Conservation (phyloP, 2,113 vertebrate species). For the Isurus oxyrinchus region DNA sequence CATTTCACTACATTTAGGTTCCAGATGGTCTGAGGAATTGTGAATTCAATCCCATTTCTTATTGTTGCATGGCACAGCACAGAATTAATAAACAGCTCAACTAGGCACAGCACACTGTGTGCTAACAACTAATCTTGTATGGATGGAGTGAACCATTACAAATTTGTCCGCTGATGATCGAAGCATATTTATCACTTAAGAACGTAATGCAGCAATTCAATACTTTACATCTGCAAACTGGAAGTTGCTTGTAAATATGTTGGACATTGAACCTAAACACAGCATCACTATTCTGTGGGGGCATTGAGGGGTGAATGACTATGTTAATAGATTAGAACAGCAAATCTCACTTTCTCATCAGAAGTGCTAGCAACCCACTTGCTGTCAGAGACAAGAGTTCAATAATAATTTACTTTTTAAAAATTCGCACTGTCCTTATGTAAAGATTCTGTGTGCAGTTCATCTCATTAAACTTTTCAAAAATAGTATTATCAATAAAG, state of each 20-base stretch:
- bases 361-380: neutral
- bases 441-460: neutral
- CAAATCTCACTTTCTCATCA: neutral
- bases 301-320: neutral
- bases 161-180: neutral
- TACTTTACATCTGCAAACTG: neutral
- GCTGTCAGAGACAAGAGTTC: neutral
- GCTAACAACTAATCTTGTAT: neutral
- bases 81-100: neutral
- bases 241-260: neutral
- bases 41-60: neutral
- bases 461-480: neutral
- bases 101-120: neutral
- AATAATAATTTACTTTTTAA: neutral
- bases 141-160: neutral
- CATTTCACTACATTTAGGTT: neutral
- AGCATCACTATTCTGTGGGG: neutral
- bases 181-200: neutral
- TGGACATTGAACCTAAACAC: neutral
- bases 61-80: neutral
- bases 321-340: neutral
- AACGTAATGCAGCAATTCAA: neutral
- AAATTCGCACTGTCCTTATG: neutral
- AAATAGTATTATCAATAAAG: neutral
- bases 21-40: neutral